A percentile compares a stretch with the other conserved stretches of the same genome.
phyloP scores from a whole-genome alignment of 2,888 invertebrate species.

The Chromoteleia sp. region DNA sequence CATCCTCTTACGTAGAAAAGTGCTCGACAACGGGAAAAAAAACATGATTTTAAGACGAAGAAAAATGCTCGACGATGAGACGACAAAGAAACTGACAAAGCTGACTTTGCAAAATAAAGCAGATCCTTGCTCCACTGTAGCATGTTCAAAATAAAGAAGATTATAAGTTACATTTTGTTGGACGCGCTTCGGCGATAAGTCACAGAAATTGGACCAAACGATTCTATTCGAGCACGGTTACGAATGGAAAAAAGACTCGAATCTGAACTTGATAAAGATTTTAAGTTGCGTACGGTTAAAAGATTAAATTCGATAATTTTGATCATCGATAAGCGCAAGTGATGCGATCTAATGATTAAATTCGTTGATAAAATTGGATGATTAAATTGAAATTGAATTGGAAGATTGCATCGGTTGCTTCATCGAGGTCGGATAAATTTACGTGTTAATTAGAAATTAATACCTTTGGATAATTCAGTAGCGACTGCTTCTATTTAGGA shows the following conservation, averaged over 20 bases:
- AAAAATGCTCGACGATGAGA: constrained; percentile 44
- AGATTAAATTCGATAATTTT: constrained; percentile 1
- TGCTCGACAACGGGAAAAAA: constrained; percentile 69
- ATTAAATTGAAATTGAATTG: constrained; percentile 10
- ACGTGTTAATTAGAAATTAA: background rate
- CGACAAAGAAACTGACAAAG: constrained; percentile 54
- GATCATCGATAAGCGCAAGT: background rate
- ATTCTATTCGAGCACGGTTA: background rate
- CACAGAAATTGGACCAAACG: background rate
- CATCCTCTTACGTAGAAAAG: constrained; percentile 79
- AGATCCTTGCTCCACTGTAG: constrained; percentile 3
- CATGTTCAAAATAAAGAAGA: constrained; percentile 32
- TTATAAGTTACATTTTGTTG: constrained; percentile 15
- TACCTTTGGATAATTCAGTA: background rate
- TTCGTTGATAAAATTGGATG: constrained; percentile 11
- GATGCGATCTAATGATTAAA: constrained; percentile 8
- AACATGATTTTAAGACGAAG: constrained; percentile 59
- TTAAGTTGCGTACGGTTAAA: background rate
- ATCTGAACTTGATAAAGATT: background rate
- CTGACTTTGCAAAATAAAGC: constrained; percentile 50
- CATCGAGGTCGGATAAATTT: background rate
- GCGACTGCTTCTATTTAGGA: no score
- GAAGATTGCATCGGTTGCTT: background rate
- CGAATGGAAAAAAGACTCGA: background rate
- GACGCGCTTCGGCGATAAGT: background rate